Conservation (phyloP, 2,888 invertebrate genomes). For the Volucella inflata region DNA sequence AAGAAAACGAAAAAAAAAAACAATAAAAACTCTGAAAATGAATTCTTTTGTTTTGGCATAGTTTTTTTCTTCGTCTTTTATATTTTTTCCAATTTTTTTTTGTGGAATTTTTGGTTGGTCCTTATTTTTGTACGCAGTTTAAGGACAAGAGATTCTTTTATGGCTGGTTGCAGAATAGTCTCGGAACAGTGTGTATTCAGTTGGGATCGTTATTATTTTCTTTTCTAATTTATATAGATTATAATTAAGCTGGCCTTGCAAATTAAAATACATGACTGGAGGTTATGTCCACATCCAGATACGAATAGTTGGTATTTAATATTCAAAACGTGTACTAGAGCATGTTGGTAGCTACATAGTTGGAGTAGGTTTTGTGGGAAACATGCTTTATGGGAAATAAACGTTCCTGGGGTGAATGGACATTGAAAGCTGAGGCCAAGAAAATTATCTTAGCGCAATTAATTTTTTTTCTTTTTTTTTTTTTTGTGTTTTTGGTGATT, state of each 20-base stretch:
- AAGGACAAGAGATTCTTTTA: slow-evolving; percentile 29
- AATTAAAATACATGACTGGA: slow-evolving; percentile 71
- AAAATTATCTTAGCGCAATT: background rate
- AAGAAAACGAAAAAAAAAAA: slow-evolving; percentile 28
- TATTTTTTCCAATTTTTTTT: slow-evolving; percentile 7
- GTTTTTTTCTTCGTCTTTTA: slow-evolving; percentile 15
- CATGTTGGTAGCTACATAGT: background rate
- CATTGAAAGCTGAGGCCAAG: background rate
- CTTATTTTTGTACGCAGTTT: slow-evolving; percentile 30
- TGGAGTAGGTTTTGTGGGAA: slow-evolving; percentile 9
- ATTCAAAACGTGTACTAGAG: slow-evolving; percentile 49
- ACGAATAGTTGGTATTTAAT: slow-evolving; percentile 49
- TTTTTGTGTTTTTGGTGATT: background rate
- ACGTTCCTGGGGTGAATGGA: background rate
- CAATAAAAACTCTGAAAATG: slow-evolving; percentile 30
- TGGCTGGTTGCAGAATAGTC: slow-evolving; percentile 3
- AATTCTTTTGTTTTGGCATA: slow-evolving; percentile 33
- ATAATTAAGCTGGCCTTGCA: slow-evolving; percentile 68
- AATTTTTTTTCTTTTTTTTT: background rate
- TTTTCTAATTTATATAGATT: slow-evolving; percentile 71
- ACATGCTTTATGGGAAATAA: background rate
- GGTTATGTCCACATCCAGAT: slow-evolving; percentile 31
- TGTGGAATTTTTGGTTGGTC: background rate
- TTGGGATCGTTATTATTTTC: slow-evolving; percentile 60
- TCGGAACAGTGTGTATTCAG: slow-evolving; percentile 36